Evolutionary conservation across 2,888 invertebrate genomes (phyloP), one percentile per base, ranked within the genome.

Genomic region (Neocrepidodera transversa): DNA sequence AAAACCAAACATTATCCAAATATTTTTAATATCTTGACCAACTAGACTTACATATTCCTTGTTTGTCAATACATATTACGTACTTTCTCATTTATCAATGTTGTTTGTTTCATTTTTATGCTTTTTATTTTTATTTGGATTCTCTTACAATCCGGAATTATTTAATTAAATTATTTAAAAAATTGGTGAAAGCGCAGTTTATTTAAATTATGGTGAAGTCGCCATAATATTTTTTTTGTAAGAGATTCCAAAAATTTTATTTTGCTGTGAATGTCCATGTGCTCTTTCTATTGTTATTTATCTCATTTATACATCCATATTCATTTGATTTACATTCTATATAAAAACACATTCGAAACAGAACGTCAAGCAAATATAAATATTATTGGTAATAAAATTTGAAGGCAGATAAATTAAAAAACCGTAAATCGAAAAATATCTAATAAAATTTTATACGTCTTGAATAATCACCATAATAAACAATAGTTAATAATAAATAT

Each of bases 11-110:
- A n/a, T n/a, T n/a, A n/a, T n/a, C n/a, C n/a, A n/a, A n/a, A n/a
- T n/a, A n/a, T n/a, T n/a, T 50, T 50, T 10, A n/a, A 16, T 23
- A 47, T 32, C 62, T 63, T 60, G 26, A 63, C 56, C 60, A 57
- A 54, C 51, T 58, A 57, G 48, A 58, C 51, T 56, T 43, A 80
- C 64, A 59, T 60, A 80, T 81, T 79, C 79, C 78, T 83, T 81
- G 78, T 83, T 83, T 83, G 82, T 83, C 70, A 81, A 74, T 82
- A 60, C 80, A 82, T 59, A 71, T 69, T 82, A 67, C 70, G 82
- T 83, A 82, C 61, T 69, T 26, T 45, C 26, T 45, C 11, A 61
- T 65, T 58, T 60, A 62, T 71, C 65, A 81, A 81, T 83, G 81
- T 83, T 68, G 67, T 69, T 70, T 65, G 67, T 72, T 68, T 71